Conservation (phyloP, 2,888 invertebrate species). For the Sycophila texana region DNA sequence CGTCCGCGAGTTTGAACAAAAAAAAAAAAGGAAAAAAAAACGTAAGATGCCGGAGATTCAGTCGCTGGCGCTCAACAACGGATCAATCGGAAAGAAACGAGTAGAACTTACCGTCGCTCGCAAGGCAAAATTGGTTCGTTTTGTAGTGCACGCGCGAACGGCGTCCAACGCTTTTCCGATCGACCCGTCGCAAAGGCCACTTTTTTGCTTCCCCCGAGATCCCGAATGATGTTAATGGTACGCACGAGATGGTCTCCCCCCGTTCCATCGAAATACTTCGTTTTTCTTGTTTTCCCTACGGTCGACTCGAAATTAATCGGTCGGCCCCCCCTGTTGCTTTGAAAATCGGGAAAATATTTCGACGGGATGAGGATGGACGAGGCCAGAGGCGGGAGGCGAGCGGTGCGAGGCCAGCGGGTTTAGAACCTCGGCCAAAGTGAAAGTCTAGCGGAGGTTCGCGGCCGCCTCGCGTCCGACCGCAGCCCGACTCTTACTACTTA, state of each 20-base stretch:
- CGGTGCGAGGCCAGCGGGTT: slow-evolving; percentile 16
- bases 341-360: neutral
- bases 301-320: too few relatives aligned
- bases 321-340: too few relatives aligned
- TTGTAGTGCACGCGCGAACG: slow-evolving; percentile 1
- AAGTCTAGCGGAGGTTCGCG: slow-evolving; percentile 74
- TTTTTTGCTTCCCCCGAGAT: neutral
- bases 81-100: neutral
- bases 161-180: slow-evolving; percentile 1
- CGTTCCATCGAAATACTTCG: neutral
- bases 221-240: neutral
- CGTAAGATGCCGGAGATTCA: neutral
- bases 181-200: neutral
- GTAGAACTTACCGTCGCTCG: neutral
- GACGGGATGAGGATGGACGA: too few relatives aligned
- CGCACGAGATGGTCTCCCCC: too few relatives aligned
- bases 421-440: slow-evolving; percentile 75
- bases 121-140: slow-evolving; percentile 39
- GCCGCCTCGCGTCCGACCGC: slow-evolving; percentile 58
- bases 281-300: neutral
- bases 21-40: neutral
- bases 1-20: slow-evolving; percentile 2
- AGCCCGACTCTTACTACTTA: slow-evolving; percentile 53
- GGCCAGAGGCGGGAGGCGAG: too few relatives aligned
- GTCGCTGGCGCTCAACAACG: neutral